These are phyloP conservation scores for Isichthys henryi DNA, from an alignment of 2,113 vertebrate species.

Conservation along the genomic window DNA sequence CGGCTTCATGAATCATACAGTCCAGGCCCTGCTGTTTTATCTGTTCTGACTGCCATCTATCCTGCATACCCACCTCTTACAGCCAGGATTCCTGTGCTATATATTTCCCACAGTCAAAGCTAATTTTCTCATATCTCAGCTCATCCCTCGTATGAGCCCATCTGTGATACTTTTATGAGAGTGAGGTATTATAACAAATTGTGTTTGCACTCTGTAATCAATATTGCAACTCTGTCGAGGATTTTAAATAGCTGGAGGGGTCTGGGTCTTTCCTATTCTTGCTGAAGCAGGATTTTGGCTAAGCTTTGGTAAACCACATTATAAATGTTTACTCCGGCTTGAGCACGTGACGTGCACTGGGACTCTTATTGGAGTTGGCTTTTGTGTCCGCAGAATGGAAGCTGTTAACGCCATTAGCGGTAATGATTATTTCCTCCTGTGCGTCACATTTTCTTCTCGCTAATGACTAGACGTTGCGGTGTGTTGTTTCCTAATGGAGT, in stretches of 20 bases:
- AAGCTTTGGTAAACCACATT: constrained; percentile 7
- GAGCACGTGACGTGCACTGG: not conserved
- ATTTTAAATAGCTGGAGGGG: not conserved
- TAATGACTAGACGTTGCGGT: not conserved
- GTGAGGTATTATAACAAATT: constrained; percentile 1
- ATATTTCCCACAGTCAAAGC: constrained; percentile 11
- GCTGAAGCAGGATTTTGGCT: constrained; percentile 6
- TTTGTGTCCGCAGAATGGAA: constrained; percentile 2
- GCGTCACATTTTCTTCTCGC: not conserved
- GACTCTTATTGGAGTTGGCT: not conserved
- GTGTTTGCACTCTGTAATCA: constrained; percentile 12
- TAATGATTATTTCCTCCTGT: constrained; percentile 6
- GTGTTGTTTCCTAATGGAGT: not conserved
- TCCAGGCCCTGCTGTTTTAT: constrained; percentile 34
- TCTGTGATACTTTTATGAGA: not conserved
- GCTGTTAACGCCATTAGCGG: constrained; percentile 4
- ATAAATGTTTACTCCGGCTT: constrained; percentile 6
- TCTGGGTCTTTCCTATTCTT: not conserved
- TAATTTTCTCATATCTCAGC: constrained; percentile 10
- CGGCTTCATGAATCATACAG: constrained; percentile 27
- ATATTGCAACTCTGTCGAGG: not conserved
- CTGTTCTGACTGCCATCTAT: constrained; percentile 42
- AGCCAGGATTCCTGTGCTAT: constrained; percentile 21
- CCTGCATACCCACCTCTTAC: constrained; percentile 24
- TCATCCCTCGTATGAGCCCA: not conserved